These are phyloP conservation scores for Eucidaris tribuloides DNA, from an alignment of 35 echinoderm and acorn worm species.

Conservation along the genomic window DNA sequence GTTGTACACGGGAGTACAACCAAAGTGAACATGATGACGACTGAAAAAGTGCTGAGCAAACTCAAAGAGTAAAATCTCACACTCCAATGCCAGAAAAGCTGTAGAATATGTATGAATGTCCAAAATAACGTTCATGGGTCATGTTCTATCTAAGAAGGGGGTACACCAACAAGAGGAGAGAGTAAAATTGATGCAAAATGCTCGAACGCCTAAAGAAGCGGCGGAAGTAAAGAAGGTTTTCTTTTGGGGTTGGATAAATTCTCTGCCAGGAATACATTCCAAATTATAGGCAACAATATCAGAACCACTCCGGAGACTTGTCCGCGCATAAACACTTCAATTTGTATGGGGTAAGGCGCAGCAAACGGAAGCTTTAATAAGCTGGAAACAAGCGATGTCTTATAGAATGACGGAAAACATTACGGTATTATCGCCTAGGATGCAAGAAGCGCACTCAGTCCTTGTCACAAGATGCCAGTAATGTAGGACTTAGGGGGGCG, in stretches of 20 bases:
- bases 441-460: constrained; percentile 31
- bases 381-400: constrained; percentile 44
- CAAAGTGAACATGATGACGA: constrained; percentile 53
- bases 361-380: constrained; percentile 23
- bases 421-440: constrained; percentile 50
- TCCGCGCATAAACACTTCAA: constrained; percentile 17
- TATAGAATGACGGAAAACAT: constrained; percentile 21
- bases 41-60: constrained; percentile 27
- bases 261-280: constrained; percentile 60
- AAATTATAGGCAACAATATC: constrained; percentile 59
- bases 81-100: constrained; percentile 36
- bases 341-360: constrained; percentile 48
- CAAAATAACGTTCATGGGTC: constrained; percentile 62
- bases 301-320: constrained; percentile 52
- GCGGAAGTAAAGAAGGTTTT: constrained; percentile 54
- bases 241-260: constrained; percentile 70
- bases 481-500: constrained; percentile 42
- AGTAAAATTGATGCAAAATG: constrained; percentile 26
- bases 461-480: constrained; percentile 61
- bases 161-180: constrained; percentile 45
- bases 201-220: constrained; percentile 33
- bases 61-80: constrained; percentile 54
- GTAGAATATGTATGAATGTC: constrained; percentile 48
- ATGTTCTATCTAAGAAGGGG: constrained; percentile 45
- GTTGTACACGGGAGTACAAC: constrained; percentile 39